Conservation (phyloP, 2,797 vertebrate genomes). For the Macropodus opercularis region DNA sequence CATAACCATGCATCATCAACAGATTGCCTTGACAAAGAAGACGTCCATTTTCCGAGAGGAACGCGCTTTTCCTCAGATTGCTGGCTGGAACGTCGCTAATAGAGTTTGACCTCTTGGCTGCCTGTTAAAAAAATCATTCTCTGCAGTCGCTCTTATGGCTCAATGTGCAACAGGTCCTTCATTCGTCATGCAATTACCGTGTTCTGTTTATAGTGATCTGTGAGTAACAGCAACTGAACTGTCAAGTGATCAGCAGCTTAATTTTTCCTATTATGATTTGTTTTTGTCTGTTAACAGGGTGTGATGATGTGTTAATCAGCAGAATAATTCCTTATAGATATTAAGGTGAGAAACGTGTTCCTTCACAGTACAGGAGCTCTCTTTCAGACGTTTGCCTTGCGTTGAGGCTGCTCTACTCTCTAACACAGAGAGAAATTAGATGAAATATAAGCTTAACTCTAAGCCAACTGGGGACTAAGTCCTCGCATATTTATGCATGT, state of each 20-base stretch:
- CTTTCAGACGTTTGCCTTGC: slow-evolving; percentile 8
- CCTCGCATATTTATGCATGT: slow-evolving; percentile 57
- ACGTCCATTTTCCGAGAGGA: slow-evolving; percentile 59
- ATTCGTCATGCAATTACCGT: slow-evolving; percentile 22
- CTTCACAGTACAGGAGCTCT: slow-evolving; percentile 7
- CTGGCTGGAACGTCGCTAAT: slow-evolving; percentile 65
- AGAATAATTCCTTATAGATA: slow-evolving; percentile 1
- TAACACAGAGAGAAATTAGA: slow-evolving; percentile 24
- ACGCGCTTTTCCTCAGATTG: slow-evolving; percentile 55
- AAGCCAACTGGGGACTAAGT: slow-evolving; percentile 46
- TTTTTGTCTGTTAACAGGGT: too few relatives aligned
- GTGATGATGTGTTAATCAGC: slow-evolving; percentile 14
- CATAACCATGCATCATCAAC: slow-evolving; percentile 74
- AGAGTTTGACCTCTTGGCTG: slow-evolving; percentile 65
- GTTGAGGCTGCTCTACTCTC: slow-evolving; percentile 10
- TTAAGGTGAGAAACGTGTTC: not conserved
- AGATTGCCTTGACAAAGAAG: slow-evolving; percentile 71
- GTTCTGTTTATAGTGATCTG: not conserved
- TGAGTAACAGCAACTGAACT: not conserved
- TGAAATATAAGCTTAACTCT: slow-evolving; percentile 50
- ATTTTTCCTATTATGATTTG: not conserved
- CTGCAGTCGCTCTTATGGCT: slow-evolving; percentile 37
- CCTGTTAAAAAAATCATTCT: slow-evolving; percentile 55
- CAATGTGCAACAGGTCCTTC: slow-evolving; percentile 17
- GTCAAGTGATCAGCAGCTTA: not conserved